These are phyloP conservation scores for Pangasius macronema DNA, from an alignment of 2,797 vertebrate genomes.

Conservation along the genomic window DNA sequence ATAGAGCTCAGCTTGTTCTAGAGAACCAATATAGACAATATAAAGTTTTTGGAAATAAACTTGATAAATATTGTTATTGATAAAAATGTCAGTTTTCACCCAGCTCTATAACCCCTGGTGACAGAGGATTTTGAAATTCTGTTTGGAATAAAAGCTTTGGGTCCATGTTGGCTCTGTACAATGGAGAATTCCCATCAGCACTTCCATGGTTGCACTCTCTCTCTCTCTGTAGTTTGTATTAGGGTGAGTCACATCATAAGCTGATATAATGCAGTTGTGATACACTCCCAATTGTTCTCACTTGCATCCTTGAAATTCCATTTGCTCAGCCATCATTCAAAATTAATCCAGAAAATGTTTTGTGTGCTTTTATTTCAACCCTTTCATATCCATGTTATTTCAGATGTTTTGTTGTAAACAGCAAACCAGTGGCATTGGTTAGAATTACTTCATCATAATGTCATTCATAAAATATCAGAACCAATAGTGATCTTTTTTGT, in stretches of 20 bases:
- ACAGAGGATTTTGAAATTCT: neutral
- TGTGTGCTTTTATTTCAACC: constrained; percentile 18
- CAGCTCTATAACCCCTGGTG: neutral
- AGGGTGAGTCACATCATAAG: neutral
- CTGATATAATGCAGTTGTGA: neutral
- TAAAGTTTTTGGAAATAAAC: neutral
- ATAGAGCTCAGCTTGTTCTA: neutral
- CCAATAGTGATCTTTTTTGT: neutral
- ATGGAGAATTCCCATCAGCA: neutral
- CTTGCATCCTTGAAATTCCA: neutral
- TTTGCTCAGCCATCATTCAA: neutral
- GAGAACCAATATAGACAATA: neutral
- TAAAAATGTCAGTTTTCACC: neutral
- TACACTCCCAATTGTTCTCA: neutral
- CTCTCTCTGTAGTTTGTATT: constrained; percentile 1
- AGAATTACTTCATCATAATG: neutral
- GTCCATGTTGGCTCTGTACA: constrained; percentile 30
- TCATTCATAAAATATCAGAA: neutral
- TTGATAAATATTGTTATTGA: neutral
- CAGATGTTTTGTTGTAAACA: neutral
- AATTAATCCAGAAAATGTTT: neutral
- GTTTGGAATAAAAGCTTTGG: constrained; percentile 7
- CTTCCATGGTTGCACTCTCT: neutral
- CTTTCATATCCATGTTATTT: constrained; percentile 27
- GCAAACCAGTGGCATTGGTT: neutral